Base-by-base conservation (phyloP, 2,888 invertebrate species). In the Chrysomela aeneicollis region DNA sequence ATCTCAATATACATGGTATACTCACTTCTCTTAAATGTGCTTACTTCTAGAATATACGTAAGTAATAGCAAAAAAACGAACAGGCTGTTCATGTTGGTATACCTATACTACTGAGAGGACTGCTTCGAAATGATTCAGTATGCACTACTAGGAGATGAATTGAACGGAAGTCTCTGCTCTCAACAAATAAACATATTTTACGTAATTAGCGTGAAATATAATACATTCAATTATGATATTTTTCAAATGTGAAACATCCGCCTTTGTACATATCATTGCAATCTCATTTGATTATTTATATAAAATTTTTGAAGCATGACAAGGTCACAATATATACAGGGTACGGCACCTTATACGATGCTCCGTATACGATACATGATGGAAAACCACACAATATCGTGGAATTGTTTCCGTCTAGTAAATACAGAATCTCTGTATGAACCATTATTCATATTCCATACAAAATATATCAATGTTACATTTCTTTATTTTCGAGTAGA, bases 141-240 rank as follows among this genome's bases (percentile, higher is more conserved):
- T 50, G 57, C 32, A 6, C 55, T 32, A 19, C 42, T 37, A 53
- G 35, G 58, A 57, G 26, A 26, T 17, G 55, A 55, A 49, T 54
- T 9, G 26, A 46, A 50, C 60, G 64, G 64, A 65, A 65, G 53
- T 61, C 9, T 35, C 22, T 57, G 46, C 42, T 65, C 61, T 54
- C 54, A 35, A 58, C 52, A 65, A 35, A 64, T 52, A 58, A 58
- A 51, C 46, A 50, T 32, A 52, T 65, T 51, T 46, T 57, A 12
- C 12, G 10, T 52, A 52, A 61, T 58, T 57, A 21, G 57, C 46
- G 37, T 61, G 60, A 53, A 47, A 65, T 65, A 57, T 46, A 58
- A 51, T 6, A 61, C 50, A 26, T 47, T 26, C 53, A 65, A 65
- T 65, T 26, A 46, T 58, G 10, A 37, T 35, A 49, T 58, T 46